Percentiles rank a stretch among this genome's conserved stretches.
phyloP scores from a whole-genome alignment of 2,113 vertebrate genomes.

The Dromaius novaehollandiae region DNA sequence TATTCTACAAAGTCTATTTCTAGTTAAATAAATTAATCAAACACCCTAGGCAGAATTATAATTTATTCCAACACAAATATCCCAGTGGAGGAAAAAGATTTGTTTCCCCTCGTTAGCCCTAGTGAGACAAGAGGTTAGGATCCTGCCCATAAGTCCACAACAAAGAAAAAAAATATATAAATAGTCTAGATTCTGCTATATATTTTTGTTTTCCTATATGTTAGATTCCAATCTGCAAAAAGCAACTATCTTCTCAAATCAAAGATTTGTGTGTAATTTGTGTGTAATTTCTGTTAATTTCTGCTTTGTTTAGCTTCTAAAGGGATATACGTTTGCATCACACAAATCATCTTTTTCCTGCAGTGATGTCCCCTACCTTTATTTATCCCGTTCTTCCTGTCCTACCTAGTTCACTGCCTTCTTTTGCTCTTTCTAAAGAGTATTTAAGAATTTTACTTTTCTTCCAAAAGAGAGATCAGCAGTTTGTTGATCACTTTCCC shows the following conservation, averaged over 20 bases:
- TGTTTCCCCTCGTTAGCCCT: not conserved
- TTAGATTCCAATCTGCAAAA: not conserved
- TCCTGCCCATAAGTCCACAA: not conserved
- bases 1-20: not conserved
- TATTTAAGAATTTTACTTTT: not conserved
- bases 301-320: not conserved
- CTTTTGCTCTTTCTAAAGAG: not conserved
- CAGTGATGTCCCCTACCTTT: not conserved
- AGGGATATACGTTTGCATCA: not conserved
- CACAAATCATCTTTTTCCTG: not conserved
- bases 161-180: not conserved
- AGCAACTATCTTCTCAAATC: not conserved
- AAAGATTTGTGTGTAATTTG: not conserved
- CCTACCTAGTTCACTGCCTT: not conserved
- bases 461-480: not conserved
- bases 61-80: not conserved
- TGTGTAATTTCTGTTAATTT: not conserved
- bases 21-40: not conserved
- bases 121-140: not conserved
- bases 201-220: not conserved
- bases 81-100: not conserved
- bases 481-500: not conserved
- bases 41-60: not conserved
- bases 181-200: not conserved
- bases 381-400: not conserved